These are phyloP conservation scores for Pteromalus puparum DNA, from an alignment of 1,140 invertebrate genomes.

Conservation along the genomic window DNA sequence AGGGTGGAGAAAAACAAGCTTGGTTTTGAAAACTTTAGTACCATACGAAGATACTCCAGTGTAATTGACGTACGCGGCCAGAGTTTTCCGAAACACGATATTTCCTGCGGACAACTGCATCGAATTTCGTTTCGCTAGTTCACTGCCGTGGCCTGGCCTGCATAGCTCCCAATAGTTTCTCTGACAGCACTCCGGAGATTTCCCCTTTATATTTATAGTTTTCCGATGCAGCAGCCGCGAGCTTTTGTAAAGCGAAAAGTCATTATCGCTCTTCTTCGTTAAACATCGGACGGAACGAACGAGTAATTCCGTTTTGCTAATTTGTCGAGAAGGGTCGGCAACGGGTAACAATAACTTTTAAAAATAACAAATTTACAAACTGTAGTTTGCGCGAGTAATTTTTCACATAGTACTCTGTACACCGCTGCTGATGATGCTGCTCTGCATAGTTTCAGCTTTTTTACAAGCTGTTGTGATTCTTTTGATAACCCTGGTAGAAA, in stretches of 20 bases:
- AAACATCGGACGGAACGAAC: constrained; percentile 10
- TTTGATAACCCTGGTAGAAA: too few relatives aligned
- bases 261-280: constrained; percentile 49
- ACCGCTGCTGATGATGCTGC: too few relatives aligned
- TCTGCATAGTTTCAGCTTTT: too few relatives aligned
- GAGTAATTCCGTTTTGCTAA: constrained; percentile 43
- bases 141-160: too few relatives aligned
- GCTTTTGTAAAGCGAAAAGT: constrained; percentile 40
- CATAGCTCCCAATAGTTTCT: not conserved
- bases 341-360: constrained; percentile 18
- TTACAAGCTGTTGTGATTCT: too few relatives aligned
- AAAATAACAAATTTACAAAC: not conserved
- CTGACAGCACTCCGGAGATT: constrained; percentile 5
- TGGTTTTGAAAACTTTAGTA: not conserved
- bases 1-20: not conserved
- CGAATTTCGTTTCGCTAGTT: constrained; percentile 31
- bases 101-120: constrained; percentile 36
- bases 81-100: constrained; percentile 43
- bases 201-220: constrained; percentile 47
- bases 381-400: not conserved
- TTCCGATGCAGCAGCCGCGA: constrained; percentile 29
- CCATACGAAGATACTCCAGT: not conserved
- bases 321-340: constrained; percentile 1
- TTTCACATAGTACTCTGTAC: not conserved
- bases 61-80: constrained; percentile 27